A percentile compares a stretch with the other conserved stretches of the same genome.
Evolutionary conservation across 1,140 invertebrate genomes (phyloP).

Genomic region (Samia ricini): DNA sequence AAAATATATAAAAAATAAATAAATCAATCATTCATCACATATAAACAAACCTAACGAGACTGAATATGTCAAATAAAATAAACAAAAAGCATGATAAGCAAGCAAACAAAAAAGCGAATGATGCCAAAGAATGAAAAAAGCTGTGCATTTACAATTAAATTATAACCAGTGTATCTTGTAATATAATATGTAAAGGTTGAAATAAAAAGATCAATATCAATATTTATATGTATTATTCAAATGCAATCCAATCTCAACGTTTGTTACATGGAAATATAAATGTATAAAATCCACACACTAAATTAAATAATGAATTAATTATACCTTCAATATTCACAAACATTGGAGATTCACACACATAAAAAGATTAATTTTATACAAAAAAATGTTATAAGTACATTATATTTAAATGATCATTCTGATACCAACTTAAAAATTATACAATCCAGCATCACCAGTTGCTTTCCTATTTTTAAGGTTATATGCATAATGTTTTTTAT

Average conservation of each 20-base stretch:
- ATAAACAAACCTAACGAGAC: conserved; percentile 41
- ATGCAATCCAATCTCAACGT: conserved; percentile 74
- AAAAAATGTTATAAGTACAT: conserved; percentile 28
- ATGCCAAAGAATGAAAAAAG: conserved; percentile 14
- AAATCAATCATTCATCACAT: neutral
- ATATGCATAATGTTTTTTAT: neutral
- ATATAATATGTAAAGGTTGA: conserved; percentile 13
- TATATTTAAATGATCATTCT: neutral
- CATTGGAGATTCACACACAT: conserved; percentile 52
- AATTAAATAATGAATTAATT: conserved; percentile 18
- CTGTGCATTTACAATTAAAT: conserved; percentile 3
- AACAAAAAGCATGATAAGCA: conserved; percentile 9
- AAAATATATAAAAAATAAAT: conserved; percentile 15
- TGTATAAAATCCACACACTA: conserved; percentile 70
- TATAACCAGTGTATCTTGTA: neutral
- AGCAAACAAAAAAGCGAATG: conserved; percentile 10
- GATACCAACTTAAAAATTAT: neutral
- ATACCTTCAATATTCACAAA: conserved; percentile 45
- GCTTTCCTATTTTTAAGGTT: conserved; percentile 4
- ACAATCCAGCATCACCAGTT: conserved; percentile 21
- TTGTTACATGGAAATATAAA: conserved; percentile 73
- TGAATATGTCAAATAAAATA: conserved; percentile 28
- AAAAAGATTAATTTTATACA: conserved; percentile 40
- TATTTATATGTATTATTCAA: conserved; percentile 70
- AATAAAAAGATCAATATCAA: conserved; percentile 55